Evolutionary conservation across 1,140 invertebrate species (phyloP).

Genomic region (Aphidius ervi): DNA sequence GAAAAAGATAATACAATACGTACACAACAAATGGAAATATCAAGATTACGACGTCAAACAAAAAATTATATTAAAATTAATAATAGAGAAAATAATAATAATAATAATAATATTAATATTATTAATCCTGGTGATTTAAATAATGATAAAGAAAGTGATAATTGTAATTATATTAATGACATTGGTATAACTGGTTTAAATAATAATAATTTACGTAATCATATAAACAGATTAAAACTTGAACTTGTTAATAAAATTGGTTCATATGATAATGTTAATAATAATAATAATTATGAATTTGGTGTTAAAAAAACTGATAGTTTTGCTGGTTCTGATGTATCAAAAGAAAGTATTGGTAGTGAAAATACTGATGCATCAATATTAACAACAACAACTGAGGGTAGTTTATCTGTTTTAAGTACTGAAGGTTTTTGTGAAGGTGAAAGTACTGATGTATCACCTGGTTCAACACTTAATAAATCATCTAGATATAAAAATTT

Average conservation of each 20-base stretch:
- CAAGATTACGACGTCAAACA: slow-evolving; percentile 59
- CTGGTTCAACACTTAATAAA: slow-evolving; percentile 45
- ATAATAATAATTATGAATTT: slow-evolving; percentile 13
- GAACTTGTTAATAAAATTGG: slow-evolving; percentile 42
- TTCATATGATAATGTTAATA: not conserved
- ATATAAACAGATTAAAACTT: slow-evolving; percentile 43
- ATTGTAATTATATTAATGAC: slow-evolving; percentile 38
- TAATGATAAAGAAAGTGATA: slow-evolving; percentile 31
- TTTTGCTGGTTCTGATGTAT: slow-evolving; percentile 49
- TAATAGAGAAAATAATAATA: slow-evolving; percentile 32
- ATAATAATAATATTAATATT: slow-evolving; percentile 3
- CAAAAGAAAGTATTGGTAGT: slow-evolving; percentile 47
- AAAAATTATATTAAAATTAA: slow-evolving; percentile 56
- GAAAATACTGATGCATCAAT: slow-evolving; percentile 48
- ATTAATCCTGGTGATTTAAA: slow-evolving; percentile 41
- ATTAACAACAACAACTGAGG: slow-evolving; percentile 44
- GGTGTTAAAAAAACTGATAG: slow-evolving; percentile 47
- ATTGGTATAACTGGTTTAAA: slow-evolving; percentile 34
- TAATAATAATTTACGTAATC: slow-evolving; percentile 36
- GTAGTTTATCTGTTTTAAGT: slow-evolving; percentile 46
- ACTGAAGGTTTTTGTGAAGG: slow-evolving; percentile 51
- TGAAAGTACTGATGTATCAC: slow-evolving; percentile 44
- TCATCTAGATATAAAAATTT: slow-evolving; percentile 21
- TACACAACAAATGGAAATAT: slow-evolving; percentile 66
- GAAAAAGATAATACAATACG: slow-evolving; percentile 69